These are phyloP conservation scores for Nixonia krombeini DNA, from an alignment of 1,140 invertebrate species.

Conservation along the genomic window DNA sequence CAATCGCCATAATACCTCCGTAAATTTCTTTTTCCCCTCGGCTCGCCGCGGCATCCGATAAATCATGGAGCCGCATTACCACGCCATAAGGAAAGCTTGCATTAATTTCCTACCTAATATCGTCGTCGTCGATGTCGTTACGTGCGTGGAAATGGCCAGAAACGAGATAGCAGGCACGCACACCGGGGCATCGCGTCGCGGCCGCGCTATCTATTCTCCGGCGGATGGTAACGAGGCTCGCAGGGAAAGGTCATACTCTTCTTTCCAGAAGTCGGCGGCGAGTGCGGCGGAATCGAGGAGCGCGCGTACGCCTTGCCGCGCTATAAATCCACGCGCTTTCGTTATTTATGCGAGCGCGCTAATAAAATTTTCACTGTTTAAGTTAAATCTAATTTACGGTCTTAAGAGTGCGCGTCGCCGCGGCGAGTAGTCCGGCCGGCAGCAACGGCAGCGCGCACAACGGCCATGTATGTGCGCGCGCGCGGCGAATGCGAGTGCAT, in stretches of 20 bases:
- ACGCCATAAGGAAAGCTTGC: constrained; percentile 32
- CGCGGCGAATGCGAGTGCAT: constrained; percentile 19
- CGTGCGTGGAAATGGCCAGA: constrained; percentile 8
- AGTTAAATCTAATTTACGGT: constrained; percentile 56
- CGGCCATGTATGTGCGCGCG: too few relatives aligned
- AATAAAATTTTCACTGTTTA: constrained; percentile 53
- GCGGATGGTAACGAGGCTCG: constrained; percentile 4
- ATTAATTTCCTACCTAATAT: constrained; percentile 49
- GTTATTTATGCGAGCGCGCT: constrained; percentile 47
- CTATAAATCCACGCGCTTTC: constrained; percentile 38
- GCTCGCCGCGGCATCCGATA: constrained; percentile 33
- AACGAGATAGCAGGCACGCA: constrained; percentile 5
- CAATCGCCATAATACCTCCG: constrained; percentile 43
- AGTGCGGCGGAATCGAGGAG: neutral
- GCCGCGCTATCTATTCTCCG: neutral
- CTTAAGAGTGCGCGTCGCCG: constrained; percentile 22
- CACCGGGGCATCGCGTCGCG: neutral
- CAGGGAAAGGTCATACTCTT: constrained; percentile 10
- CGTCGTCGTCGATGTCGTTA: constrained; percentile 44
- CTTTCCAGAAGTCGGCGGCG: neutral
- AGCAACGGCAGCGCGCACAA: too few relatives aligned
- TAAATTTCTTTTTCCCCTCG: constrained; percentile 37
- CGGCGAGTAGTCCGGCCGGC: constrained; percentile 22
- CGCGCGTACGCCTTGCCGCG: constrained; percentile 21
- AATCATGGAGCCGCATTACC: constrained; percentile 35